phyloP scores from a whole-genome alignment of 2,888 invertebrate genomes.

The Xanthorhoe designata region DNA sequence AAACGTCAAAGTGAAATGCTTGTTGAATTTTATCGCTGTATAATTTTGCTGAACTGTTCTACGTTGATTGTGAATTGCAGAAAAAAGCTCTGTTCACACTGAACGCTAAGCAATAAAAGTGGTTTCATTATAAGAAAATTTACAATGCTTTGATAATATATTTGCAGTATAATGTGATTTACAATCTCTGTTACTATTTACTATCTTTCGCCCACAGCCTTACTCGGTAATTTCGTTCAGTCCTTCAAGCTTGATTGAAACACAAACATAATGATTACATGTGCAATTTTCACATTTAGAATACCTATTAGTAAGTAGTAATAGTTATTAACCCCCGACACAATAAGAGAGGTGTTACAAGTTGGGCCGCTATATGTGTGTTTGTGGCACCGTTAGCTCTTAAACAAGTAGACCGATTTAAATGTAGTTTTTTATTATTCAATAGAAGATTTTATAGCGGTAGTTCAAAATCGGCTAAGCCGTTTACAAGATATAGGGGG shows the following conservation, averaged over 20 bases:
- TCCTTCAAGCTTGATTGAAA: neutral
- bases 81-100: neutral
- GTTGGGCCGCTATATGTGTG: too few relatives aligned
- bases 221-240: too few relatives aligned
- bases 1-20: slow-evolving; percentile 45
- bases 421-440: too few relatives aligned
- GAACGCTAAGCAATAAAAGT: neutral
- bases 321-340: too few relatives aligned
- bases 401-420: too few relatives aligned
- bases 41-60: slow-evolving; percentile 16
- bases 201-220: neutral
- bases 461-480: too few relatives aligned
- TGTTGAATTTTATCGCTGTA: slow-evolving; percentile 54
- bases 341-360: too few relatives aligned
- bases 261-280: neutral
- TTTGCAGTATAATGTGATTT: neutral
- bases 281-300: too few relatives aligned
- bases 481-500: too few relatives aligned
- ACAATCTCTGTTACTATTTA: neutral
- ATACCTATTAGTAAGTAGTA: too few relatives aligned
- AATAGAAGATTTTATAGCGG: too few relatives aligned
- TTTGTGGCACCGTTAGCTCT: too few relatives aligned
- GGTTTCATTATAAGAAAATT: neutral
- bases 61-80: slow-evolving; percentile 7
- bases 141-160: neutral